Percentiles rank a stretch among this genome's conserved stretches.
phyloP scores from a whole-genome alignment of 2,113 vertebrate species.

The Lampris megalopsis region DNA sequence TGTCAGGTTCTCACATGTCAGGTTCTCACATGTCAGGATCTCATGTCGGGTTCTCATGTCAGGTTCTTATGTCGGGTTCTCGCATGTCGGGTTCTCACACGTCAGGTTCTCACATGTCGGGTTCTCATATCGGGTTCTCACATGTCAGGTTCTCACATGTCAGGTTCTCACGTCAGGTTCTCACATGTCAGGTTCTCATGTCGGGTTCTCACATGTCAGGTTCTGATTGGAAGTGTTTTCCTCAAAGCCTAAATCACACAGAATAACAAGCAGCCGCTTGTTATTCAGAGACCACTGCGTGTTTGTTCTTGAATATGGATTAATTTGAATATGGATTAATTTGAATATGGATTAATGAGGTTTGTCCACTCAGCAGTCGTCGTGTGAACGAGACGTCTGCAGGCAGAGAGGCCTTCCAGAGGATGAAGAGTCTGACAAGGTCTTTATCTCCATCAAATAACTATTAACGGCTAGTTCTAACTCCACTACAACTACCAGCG shows the following conservation, averaged over 20 bases:
- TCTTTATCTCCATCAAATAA: slow-evolving; percentile 35
- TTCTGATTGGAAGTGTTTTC: slow-evolving; percentile 28
- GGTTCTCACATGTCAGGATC: too few relatives aligned
- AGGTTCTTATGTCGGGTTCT: too few relatives aligned
- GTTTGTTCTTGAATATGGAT: slow-evolving; percentile 67
- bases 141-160: too few relatives aligned
- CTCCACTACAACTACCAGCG: too few relatives aligned
- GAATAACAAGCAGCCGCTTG: slow-evolving; percentile 60
- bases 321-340: slow-evolving; percentile 71
- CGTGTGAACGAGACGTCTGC: too few relatives aligned
- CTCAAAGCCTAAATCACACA: slow-evolving; percentile 40
- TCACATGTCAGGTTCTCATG: too few relatives aligned
- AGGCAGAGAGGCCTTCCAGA: slow-evolving; percentile 22
- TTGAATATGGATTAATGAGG: slow-evolving; percentile 68
- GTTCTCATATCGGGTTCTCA: too few relatives aligned
- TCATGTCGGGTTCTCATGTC: too few relatives aligned
- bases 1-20: too few relatives aligned
- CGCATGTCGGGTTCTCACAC: too few relatives aligned
- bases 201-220: slow-evolving; percentile 29
- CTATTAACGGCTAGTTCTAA: slow-evolving; percentile 27
- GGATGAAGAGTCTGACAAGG: slow-evolving; percentile 47
- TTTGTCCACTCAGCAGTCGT: slow-evolving; percentile 33
- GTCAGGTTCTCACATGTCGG: too few relatives aligned
- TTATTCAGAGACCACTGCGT: slow-evolving; percentile 55
- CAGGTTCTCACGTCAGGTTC: too few relatives aligned